These are phyloP conservation scores for Picathartes gymnocephalus DNA, from an alignment of 2,113 vertebrate species.

Conservation along the genomic window DNA sequence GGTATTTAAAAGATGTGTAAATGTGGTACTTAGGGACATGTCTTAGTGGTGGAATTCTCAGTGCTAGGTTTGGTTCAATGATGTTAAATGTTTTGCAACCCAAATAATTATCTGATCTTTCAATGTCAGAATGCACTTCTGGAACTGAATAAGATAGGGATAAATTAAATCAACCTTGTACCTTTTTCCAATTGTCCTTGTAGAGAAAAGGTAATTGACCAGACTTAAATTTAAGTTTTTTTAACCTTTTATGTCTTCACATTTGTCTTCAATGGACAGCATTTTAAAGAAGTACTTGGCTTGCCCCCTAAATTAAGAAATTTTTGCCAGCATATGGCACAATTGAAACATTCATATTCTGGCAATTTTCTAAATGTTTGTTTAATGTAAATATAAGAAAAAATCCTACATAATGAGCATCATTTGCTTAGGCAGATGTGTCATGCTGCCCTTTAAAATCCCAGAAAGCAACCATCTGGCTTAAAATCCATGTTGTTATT, in stretches of 20 bases:
- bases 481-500: not conserved
- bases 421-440: not conserved
- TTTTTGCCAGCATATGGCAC: not conserved
- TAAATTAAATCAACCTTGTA: not conserved
- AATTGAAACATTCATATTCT: not conserved
- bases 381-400: not conserved
- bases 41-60: not conserved
- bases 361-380: not conserved
- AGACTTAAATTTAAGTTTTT: not conserved
- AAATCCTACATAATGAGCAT: not conserved
- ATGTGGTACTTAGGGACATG: not conserved
- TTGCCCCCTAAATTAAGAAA: not conserved
- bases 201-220: not conserved
- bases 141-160: not conserved
- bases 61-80: not conserved
- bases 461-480: not conserved
- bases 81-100: not conserved
- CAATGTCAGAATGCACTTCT: fast-evolving
- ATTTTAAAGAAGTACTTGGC: not conserved
- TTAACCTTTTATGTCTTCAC: not conserved
- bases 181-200: not conserved
- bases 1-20: not conserved
- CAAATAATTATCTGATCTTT: not conserved
- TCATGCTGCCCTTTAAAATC: not conserved
- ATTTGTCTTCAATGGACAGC: not conserved